Evolutionary conservation across 2,113 vertebrate species (phyloP).

Genomic region (Pteruthius melanotis): DNA sequence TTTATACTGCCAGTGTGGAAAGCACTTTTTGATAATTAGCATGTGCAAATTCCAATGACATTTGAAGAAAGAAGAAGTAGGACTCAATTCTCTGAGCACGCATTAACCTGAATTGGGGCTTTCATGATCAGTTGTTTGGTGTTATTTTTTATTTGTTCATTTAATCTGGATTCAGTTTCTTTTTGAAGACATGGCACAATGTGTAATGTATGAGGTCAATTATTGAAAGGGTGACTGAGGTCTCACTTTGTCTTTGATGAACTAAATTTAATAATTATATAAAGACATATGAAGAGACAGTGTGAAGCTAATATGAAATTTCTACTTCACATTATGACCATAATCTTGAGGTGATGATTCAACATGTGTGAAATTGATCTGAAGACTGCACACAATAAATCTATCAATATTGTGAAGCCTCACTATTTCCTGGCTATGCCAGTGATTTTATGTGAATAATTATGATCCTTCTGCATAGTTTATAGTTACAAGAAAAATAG

Average conservation of each 20-base stretch:
- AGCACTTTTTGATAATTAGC: not conserved
- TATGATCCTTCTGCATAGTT: not conserved
- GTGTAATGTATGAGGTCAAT: not conserved
- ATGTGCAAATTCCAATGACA: not conserved
- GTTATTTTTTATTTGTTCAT: not conserved
- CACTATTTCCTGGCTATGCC: not conserved
- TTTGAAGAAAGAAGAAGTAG: not conserved
- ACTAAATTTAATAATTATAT: not conserved
- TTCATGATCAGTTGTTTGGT: not conserved
- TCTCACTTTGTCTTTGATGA: not conserved
- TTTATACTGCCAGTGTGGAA: not conserved
- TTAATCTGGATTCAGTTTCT: not conserved
- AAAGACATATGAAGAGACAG: not conserved
- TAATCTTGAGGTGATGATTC: not conserved
- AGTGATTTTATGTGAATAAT: not conserved
- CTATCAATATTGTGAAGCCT: not conserved
- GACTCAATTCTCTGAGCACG: not conserved
- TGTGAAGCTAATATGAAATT: not conserved
- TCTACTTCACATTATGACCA: not conserved
- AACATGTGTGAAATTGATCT: not conserved
- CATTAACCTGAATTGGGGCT: not conserved
- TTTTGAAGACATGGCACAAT: not conserved
- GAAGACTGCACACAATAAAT: not conserved
- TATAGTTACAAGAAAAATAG: not conserved
- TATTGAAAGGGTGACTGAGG: not conserved